phyloP scores from a whole-genome alignment of 2,888 invertebrate species.

The Lithophane socia region DNA sequence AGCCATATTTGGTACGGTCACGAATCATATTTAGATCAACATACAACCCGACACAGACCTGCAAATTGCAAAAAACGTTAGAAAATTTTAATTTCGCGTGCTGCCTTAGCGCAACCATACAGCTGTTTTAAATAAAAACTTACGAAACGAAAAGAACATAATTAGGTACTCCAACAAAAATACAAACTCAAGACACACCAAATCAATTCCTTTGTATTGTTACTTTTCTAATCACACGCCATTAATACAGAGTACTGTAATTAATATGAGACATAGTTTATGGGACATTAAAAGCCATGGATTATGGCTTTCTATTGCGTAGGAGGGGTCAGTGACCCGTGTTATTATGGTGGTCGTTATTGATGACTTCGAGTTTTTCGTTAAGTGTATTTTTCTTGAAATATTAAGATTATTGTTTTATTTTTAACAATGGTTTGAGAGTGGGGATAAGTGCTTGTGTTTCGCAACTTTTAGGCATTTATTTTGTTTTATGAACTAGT shows the following conservation, averaged over 20 bases:
- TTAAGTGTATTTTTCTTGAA: constrained; percentile 27
- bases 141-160: too few relatives aligned
- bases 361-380: constrained; percentile 25
- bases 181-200: not conserved
- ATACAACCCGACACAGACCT: too few relatives aligned
- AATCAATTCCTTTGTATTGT: constrained; percentile 47
- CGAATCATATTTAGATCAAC: too few relatives aligned
- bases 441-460: not conserved
- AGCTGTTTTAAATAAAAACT: too few relatives aligned
- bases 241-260: constrained; percentile 61
- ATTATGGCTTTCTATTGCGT: constrained; percentile 60
- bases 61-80: too few relatives aligned
- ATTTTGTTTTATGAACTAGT: not conserved
- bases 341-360: constrained; percentile 51
- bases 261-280: constrained; percentile 67
- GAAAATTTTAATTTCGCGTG: too few relatives aligned
- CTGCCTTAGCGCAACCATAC: too few relatives aligned
- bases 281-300: constrained; percentile 62
- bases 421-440: constrained; percentile 19
- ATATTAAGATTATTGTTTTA: constrained; percentile 12
- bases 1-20: too few relatives aligned
- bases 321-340: constrained; percentile 59
- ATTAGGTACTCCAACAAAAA: not conserved
- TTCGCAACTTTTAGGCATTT: not conserved
- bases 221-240: constrained; percentile 61